A percentile compares a stretch with the other conserved stretches of the same genome.
Conservation (phyloP, 2,888 invertebrate genomes). For the Lottia scabra region DNA sequence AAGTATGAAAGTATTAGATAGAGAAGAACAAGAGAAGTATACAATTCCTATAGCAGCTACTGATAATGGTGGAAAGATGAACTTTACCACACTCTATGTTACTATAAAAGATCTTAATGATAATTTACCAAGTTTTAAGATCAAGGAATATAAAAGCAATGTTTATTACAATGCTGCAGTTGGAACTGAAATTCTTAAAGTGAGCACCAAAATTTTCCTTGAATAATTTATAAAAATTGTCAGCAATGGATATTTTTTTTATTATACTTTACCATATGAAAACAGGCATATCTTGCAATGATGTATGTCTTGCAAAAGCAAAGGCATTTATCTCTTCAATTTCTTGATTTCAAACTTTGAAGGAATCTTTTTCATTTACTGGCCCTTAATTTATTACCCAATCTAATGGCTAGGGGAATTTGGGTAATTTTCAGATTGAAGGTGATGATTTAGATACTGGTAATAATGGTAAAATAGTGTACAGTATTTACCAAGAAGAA, state of each 20-base stretch:
- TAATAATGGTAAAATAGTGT: conserved; percentile 79
- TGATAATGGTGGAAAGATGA: conserved; percentile 68
- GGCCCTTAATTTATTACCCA: too few species aligned
- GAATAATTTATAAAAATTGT: too few species aligned
- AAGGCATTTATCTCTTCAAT: too few species aligned
- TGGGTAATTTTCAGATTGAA: conserved; percentile 70
- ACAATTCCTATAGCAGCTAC: conserved; percentile 65
- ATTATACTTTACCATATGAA: too few species aligned
- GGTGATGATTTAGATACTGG: conserved; percentile 86
- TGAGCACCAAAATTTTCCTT: conserved; percentile 32
- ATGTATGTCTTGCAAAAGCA: too few species aligned
- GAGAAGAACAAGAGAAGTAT: conserved; percentile 75
- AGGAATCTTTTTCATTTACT: too few species aligned
- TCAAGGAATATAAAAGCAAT: conserved; percentile 64
- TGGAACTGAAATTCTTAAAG: conserved; percentile 59
- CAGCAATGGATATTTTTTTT: too few species aligned
- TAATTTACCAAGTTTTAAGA: conserved; percentile 65
- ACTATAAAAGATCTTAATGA: conserved; percentile 67
- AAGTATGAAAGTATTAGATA: conserved; percentile 80
- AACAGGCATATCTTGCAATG: too few species aligned
- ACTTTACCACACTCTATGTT: conserved; percentile 54
- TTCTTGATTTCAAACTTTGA: too few species aligned
- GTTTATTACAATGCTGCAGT: conserved; percentile 56
- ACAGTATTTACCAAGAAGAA: conserved; percentile 75
- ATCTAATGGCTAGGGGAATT: too few species aligned